Evolutionary conservation across 1,140 invertebrate genomes (phyloP).

Genomic region (Paracyclopina nana): DNA sequence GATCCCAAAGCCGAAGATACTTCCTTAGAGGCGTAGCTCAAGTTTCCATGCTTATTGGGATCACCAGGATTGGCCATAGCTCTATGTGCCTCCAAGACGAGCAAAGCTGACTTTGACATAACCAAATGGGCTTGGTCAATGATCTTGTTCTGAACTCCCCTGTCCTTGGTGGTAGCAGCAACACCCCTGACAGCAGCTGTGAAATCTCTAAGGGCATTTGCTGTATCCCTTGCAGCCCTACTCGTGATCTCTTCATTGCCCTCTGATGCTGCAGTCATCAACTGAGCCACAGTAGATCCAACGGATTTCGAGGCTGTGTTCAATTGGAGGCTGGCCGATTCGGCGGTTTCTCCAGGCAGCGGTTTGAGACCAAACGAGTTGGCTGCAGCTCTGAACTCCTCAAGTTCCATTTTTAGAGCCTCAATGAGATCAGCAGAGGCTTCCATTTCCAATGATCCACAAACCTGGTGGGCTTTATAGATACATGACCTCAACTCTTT

Average conservation of each 20-base stretch:
- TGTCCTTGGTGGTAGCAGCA: conserved; percentile 40
- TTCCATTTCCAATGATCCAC: conserved; percentile 62
- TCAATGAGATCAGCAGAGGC: conserved; percentile 59
- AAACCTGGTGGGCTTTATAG: conserved; percentile 60
- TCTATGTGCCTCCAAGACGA: conserved; percentile 54
- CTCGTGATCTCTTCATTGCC: conserved; percentile 64
- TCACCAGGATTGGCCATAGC: conserved; percentile 39
- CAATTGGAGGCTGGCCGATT: conserved; percentile 48
- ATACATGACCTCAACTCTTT: conserved; percentile 58
- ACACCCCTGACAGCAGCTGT: conserved; percentile 49
- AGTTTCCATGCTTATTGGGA: conserved; percentile 35
- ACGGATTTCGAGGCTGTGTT: conserved; percentile 43
- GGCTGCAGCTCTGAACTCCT: conserved; percentile 53
- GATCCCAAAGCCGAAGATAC: conserved; percentile 34
- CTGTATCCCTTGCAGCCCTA: conserved; percentile 55
- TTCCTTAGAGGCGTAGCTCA: conserved; percentile 41
- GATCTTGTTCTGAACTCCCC: conserved; percentile 33
- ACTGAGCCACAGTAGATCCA: conserved; percentile 45
- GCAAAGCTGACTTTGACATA: conserved; percentile 42
- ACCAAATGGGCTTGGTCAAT: conserved; percentile 19
- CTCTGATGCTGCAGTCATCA: conserved; percentile 62
- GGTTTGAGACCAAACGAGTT: conserved; percentile 46
- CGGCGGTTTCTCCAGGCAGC: conserved; percentile 63
- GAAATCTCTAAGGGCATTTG: conserved; percentile 44
- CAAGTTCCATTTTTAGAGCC: conserved; percentile 54